Percentiles rank a stretch among this genome's conserved stretches.
Conservation (phyloP, 2,888 invertebrate genomes). For the Stratiomys singularior region DNA sequence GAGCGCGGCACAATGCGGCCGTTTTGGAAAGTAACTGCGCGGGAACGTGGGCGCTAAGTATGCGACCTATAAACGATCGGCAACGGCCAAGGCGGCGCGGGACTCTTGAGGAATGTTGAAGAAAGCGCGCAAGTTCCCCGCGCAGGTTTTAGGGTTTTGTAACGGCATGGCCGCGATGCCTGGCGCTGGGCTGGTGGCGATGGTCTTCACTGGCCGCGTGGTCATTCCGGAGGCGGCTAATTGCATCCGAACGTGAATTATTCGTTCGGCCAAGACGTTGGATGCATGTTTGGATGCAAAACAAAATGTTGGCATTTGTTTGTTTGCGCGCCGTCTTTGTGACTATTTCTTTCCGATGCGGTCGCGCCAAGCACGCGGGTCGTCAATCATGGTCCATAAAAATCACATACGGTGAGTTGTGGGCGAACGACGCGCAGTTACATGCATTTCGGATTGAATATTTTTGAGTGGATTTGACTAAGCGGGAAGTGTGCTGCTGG, state of each 20-base stretch:
- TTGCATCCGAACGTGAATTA: background rate
- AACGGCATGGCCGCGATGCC: background rate
- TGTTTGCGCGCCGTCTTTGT: background rate
- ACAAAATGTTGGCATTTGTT: constrained; percentile 3
- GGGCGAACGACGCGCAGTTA: constrained; percentile 33
- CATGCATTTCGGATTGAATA: constrained; percentile 34
- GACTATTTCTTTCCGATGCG: background rate
- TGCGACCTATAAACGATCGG: constrained; percentile 21
- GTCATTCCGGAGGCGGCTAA: background rate
- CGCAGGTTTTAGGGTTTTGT: background rate
- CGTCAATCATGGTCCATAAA: constrained; percentile 35
- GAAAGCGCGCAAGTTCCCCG: background rate
- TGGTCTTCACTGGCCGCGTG: background rate
- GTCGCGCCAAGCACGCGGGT: background rate
- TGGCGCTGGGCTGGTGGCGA: background rate
- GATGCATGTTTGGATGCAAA: background rate
- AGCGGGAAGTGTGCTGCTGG: background rate
- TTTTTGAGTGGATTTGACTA: background rate
- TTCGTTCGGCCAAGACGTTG: background rate
- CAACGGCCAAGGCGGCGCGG: background rate
- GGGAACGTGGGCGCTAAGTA: constrained; percentile 4
- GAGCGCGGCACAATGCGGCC: background rate
- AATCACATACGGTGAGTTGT: constrained; percentile 15
- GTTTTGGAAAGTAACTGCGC: constrained; percentile 21
- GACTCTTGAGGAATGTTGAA: background rate